Conservation (phyloP, 1,140 invertebrate species). For the Wasmannia auropunctata region DNA sequence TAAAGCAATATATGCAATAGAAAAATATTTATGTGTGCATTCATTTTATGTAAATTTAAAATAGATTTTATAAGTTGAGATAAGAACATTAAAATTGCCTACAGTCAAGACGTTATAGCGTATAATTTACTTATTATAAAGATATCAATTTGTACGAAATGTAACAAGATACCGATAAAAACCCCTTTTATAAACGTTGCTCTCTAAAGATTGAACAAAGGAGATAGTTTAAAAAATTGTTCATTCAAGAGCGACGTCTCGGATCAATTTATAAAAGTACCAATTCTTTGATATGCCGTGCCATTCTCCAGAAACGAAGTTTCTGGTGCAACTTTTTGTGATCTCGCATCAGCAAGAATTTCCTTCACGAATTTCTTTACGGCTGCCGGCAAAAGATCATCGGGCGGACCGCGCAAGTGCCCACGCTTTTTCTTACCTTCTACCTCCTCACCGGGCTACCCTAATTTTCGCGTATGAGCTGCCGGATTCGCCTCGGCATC, state of each 20-base stretch:
- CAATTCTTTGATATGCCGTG: conserved; percentile 1
- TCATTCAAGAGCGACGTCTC: neutral
- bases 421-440: conserved; percentile 57
- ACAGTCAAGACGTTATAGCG: neutral
- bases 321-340: conserved; percentile 52
- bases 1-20: neutral
- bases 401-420: conserved; percentile 35
- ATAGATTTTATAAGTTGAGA: neutral
- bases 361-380: conserved; percentile 61
- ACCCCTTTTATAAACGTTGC: neutral
- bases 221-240: neutral
- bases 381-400: conserved; percentile 51
- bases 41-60: neutral
- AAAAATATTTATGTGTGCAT: neutral
- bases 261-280: conserved; percentile 29
- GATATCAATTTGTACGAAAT: neutral
- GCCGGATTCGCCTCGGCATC: conserved; percentile 56
- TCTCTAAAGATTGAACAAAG: neutral
- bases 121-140: neutral
- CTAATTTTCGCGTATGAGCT: conserved; percentile 62
- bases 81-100: neutral
- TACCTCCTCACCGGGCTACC: conserved; percentile 46
- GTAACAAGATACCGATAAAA: neutral
- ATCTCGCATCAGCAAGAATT: conserved; percentile 45
- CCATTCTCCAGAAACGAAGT: conserved; percentile 8